Conservation (phyloP, 23 tunicate species). For the Halocynthia roretzi region DNA sequence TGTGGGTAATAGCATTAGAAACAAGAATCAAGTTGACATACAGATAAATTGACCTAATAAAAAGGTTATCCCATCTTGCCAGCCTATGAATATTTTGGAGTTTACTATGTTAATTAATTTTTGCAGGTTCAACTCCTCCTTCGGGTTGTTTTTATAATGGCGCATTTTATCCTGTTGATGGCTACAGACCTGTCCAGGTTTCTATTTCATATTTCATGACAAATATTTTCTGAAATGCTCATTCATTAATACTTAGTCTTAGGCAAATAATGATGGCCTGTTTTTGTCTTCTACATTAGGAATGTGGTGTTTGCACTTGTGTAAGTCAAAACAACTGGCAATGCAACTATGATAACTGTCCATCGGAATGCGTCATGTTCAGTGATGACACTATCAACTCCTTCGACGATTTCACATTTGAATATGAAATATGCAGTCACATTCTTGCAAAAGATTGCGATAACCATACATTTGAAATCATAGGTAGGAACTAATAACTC, state of each 20-base stretch:
- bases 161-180: constrained; percentile 13
- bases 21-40: too few relatives aligned
- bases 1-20: too few relatives aligned
- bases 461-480: constrained; percentile 15
- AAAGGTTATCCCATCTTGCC: too few relatives aligned
- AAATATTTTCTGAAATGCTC: too few relatives aligned
- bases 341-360: constrained; percentile 6
- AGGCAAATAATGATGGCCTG: not conserved
- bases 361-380: constrained; percentile 17
- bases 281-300: not conserved
- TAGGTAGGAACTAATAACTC: not conserved
- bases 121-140: not conserved
- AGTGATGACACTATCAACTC: not conserved
- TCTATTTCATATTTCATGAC: too few relatives aligned
- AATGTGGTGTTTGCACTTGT: constrained; percentile 8
- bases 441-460: constrained; percentile 13
- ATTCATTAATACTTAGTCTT: too few relatives aligned
- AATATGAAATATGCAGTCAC: constrained; percentile 13
- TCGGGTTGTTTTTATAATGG: constrained; percentile 5
- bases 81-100: too few relatives aligned
- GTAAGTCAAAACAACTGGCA: constrained; percentile 5
- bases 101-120: not conserved
- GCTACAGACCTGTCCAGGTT: not conserved
- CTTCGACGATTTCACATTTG: constrained; percentile 6
- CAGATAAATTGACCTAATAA: too few relatives aligned